Evolutionary conservation across 2,888 invertebrate species (phyloP).

Genomic region (Phlogophora meticulosa): DNA sequence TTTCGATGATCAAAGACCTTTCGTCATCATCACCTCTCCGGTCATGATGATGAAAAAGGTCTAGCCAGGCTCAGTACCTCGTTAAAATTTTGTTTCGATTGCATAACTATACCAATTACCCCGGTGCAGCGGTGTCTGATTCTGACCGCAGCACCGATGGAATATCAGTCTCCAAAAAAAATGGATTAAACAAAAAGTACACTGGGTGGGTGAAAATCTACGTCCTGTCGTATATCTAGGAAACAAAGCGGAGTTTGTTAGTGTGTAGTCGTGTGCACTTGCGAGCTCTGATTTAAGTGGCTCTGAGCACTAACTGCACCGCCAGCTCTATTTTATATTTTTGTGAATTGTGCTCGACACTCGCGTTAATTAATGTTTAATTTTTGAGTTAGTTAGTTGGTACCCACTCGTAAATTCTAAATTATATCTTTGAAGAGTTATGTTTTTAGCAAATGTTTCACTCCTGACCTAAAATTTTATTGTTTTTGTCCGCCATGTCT

Average conservation of each 20-base stretch:
- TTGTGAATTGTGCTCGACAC: slow-evolving; percentile 35
- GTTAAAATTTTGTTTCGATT: too few species aligned
- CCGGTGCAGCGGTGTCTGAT: slow-evolving; percentile 1
- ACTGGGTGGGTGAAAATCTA: slow-evolving; percentile 10
- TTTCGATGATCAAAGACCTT: too few species aligned
- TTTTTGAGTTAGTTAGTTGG: slow-evolving; percentile 27
- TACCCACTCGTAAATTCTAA: background rate
- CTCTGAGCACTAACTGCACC: slow-evolving; percentile 42
- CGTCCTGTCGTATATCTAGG: slow-evolving; percentile 28
- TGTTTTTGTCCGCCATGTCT: too few species aligned
- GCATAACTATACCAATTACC: too few species aligned
- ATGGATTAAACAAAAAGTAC: slow-evolving; percentile 3
- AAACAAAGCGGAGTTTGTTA: slow-evolving; percentile 53
- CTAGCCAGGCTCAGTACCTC: too few species aligned
- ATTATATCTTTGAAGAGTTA: slow-evolving; percentile 17
- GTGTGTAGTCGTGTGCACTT: slow-evolving; percentile 38
- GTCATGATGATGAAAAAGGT: too few species aligned
- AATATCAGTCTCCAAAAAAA: slow-evolving; percentile 8
- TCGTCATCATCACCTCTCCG: too few species aligned
- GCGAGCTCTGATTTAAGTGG: slow-evolving; percentile 51
- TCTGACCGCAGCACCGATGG: background rate
- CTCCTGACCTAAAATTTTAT: background rate
- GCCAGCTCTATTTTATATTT: slow-evolving; percentile 45
- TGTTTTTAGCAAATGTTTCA: background rate
- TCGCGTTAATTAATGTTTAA: slow-evolving; percentile 52